These are phyloP conservation scores for Bilobella aurantiaca DNA, from an alignment of 1,140 invertebrate genomes.

Conservation along the genomic window DNA sequence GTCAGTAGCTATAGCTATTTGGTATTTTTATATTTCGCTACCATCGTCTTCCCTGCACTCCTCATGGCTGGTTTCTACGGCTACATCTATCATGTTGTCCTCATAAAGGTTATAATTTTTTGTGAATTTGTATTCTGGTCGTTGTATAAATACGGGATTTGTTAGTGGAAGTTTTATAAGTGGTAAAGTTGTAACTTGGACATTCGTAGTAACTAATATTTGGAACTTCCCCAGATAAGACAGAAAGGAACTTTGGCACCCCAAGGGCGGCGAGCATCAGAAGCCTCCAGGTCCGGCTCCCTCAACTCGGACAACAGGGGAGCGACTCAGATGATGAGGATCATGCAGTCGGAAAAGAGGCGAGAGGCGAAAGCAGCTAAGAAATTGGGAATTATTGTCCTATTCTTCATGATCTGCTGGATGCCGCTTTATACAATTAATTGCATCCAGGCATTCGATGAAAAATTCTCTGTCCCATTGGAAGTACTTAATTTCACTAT, in stretches of 20 bases:
- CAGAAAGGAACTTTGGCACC: background rate
- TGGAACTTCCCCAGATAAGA: too few relatives aligned
- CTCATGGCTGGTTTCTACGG: conserved; percentile 73
- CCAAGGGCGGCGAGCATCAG: background rate
- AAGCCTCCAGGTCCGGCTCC: too few relatives aligned
- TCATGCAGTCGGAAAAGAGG: conserved; percentile 56
- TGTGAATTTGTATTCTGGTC: background rate
- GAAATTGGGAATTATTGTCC: conserved; percentile 75
- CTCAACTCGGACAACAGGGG: background rate
- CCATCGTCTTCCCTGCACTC: conserved; percentile 71
- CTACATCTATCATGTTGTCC: conserved; percentile 71
- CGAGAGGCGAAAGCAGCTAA: conserved; percentile 79
- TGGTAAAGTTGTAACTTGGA: conserved; percentile 40
- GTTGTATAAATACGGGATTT: background rate
- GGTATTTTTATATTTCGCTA: conserved; percentile 74
- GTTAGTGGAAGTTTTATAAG: background rate
- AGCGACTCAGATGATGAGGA: conserved; percentile 48
- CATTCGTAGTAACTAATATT: too few relatives aligned
- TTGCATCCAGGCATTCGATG: conserved; percentile 52
- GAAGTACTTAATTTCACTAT: conserved; percentile 65
- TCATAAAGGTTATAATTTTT: background rate
- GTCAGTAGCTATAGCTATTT: conserved; percentile 81
- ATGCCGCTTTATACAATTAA: conserved; percentile 69
- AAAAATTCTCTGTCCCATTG: conserved; percentile 52
- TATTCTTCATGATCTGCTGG: conserved; percentile 72